These are phyloP conservation scores for Paraescarpia echinospica DNA, from an alignment of 1,140 invertebrate species.

Conservation along the genomic window DNA sequence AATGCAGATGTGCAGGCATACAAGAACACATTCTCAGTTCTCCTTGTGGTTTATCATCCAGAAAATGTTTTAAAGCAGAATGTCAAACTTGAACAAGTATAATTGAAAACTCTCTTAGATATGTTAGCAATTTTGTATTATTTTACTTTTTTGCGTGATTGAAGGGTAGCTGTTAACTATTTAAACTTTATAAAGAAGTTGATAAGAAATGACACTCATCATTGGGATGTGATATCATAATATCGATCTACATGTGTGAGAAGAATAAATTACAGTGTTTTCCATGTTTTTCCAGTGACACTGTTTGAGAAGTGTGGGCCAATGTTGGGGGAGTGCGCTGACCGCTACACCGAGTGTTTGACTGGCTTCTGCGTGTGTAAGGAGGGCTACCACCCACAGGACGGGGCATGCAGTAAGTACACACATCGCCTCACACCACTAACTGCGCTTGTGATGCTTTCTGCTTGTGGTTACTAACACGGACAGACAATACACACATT, in stretches of 20 bases:
- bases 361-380: constrained; percentile 26
- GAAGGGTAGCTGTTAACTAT: too few relatives aligned
- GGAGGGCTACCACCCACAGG: constrained; percentile 19
- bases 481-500: too few relatives aligned
- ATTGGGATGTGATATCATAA: too few relatives aligned
- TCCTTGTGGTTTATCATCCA: too few relatives aligned
- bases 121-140: too few relatives aligned
- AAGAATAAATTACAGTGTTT: background rate
- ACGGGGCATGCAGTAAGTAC: constrained; percentile 26
- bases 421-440: background rate
- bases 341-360: constrained; percentile 20
- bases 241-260: background rate
- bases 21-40: background rate
- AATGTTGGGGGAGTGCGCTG: constrained; percentile 13
- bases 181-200: too few relatives aligned
- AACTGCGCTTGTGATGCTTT: background rate
- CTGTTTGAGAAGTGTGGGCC: constrained; percentile 23
- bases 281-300: background rate
- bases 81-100: too few relatives aligned
- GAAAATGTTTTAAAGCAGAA: too few relatives aligned
- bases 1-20: background rate
- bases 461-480: background rate
- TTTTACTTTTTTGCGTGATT: too few relatives aligned
- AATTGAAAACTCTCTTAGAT: too few relatives aligned
- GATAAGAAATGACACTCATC: too few relatives aligned